A percentile compares a stretch with the other conserved stretches of the same genome.
Evolutionary conservation across 1,140 invertebrate genomes (phyloP).

Genomic region (Chrysomallon squamiferum): DNA sequence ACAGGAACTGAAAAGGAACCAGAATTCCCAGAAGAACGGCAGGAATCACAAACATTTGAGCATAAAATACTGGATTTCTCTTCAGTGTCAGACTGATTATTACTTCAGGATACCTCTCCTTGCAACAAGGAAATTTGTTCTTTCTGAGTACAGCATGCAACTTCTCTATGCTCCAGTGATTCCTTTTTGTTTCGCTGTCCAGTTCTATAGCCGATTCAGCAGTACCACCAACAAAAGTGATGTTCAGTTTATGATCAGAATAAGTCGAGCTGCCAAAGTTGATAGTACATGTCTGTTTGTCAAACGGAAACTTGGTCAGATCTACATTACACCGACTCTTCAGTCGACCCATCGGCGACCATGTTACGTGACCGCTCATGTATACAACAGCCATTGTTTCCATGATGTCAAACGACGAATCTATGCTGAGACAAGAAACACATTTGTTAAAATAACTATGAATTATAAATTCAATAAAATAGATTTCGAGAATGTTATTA

Average conservation of each 20-base stretch:
- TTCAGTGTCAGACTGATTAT: slow-evolving; percentile 50
- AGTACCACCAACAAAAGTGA: slow-evolving; percentile 21
- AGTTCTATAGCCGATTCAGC: slow-evolving; percentile 10
- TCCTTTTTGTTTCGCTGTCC: slow-evolving; percentile 68
- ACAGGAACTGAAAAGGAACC: slow-evolving; percentile 95
- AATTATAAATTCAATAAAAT: too few relatives aligned
- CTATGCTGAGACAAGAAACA: slow-evolving; percentile 28
- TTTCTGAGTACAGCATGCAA: slow-evolving; percentile 31
- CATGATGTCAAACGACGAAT: slow-evolving; percentile 24
- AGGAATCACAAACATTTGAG: slow-evolving; percentile 61
- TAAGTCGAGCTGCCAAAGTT: slow-evolving; percentile 99
- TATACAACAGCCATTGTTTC: slow-evolving; percentile 35
- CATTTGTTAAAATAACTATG: neutral
- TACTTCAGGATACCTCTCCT: slow-evolving; percentile 54
- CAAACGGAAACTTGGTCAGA: slow-evolving; percentile 96
- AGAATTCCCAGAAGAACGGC: slow-evolving; percentile 78
- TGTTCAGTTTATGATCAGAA: slow-evolving; percentile 91
- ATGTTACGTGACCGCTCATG: slow-evolving; percentile 81
- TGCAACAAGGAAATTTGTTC: slow-evolving; percentile 48
- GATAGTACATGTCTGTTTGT: slow-evolving; percentile 90
- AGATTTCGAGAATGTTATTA: too few relatives aligned
- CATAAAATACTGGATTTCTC: slow-evolving; percentile 60
- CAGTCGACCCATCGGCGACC: slow-evolving; percentile 98
- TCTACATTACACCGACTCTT: slow-evolving; percentile 99
- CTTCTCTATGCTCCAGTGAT: slow-evolving; percentile 94